A percentile compares a stretch with the other conserved stretches of the same genome.
Conservation (phyloP, 1,140 invertebrate genomes). For the Berghia stephanieae region DNA sequence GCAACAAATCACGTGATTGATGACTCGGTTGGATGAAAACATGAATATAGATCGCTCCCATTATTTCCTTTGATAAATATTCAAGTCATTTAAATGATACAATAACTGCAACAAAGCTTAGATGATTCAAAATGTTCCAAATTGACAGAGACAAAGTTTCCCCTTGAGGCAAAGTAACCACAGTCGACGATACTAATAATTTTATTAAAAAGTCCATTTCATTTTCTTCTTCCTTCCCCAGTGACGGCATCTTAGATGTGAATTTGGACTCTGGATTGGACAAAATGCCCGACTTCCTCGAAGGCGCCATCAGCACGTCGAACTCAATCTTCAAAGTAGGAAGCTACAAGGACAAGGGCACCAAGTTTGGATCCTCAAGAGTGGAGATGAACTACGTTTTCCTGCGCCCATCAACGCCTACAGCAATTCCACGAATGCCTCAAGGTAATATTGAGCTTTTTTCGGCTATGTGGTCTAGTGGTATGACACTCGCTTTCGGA, state of each 20-base stretch:
- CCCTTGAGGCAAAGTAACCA: too few species aligned
- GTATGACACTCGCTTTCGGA: too few species aligned
- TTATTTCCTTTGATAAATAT: too few species aligned
- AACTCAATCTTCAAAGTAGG: slow-evolving; percentile 39
- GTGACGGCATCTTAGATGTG: slow-evolving; percentile 44
- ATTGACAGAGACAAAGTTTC: too few species aligned
- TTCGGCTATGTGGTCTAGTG: neutral
- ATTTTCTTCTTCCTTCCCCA: slow-evolving; percentile 29
- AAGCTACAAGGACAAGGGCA: slow-evolving; percentile 38
- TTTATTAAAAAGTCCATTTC: neutral
- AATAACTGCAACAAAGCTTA: too few species aligned
- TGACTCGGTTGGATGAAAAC: too few species aligned
- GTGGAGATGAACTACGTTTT: slow-evolving; percentile 39
- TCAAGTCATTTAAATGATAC: too few species aligned
- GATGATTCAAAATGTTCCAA: too few species aligned
- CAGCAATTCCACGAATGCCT: slow-evolving; percentile 32
- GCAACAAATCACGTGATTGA: too few species aligned
- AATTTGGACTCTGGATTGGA: slow-evolving; percentile 43
- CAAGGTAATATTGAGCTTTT: neutral
- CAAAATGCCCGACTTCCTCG: slow-evolving; percentile 45
- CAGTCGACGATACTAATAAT: neutral
- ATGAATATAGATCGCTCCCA: too few species aligned
- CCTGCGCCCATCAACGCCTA: slow-evolving; percentile 41
- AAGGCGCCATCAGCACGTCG: slow-evolving; percentile 32
- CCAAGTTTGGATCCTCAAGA: slow-evolving; percentile 34